Conservation (phyloP, 2,113 vertebrate genomes). For the Ceratotherium simum region DNA sequence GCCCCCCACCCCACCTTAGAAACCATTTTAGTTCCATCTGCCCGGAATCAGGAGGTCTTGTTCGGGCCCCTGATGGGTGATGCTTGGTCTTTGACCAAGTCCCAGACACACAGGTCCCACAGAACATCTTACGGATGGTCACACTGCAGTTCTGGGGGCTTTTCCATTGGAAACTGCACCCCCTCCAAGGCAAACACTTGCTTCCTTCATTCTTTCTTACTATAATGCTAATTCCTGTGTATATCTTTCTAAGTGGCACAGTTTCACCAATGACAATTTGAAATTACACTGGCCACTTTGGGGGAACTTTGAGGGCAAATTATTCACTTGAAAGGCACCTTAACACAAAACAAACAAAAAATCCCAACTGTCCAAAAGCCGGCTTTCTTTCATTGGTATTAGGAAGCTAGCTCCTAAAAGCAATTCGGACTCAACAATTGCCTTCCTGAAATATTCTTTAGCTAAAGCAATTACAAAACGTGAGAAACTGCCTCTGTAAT, state of each 20-base stretch:
- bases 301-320: background rate
- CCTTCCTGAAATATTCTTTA: background rate
- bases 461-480: background rate
- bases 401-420: background rate
- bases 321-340: background rate
- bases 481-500: background rate
- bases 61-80: background rate
- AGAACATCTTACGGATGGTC: background rate
- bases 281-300: background rate
- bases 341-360: background rate
- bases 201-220: background rate
- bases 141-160: background rate
- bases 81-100: background rate
- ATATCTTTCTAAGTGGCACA: background rate
- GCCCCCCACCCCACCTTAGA: background rate
- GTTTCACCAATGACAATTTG: background rate
- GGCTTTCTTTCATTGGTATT: background rate
- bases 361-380: background rate
- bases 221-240: background rate
- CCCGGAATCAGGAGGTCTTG: background rate
- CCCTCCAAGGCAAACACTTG: background rate
- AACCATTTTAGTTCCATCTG: background rate
- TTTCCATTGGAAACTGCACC: background rate
- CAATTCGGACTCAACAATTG: background rate
- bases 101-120: background rate